Evolutionary conservation across 1,140 invertebrate genomes (phyloP).

Genomic region (Microplitis mediator): DNA sequence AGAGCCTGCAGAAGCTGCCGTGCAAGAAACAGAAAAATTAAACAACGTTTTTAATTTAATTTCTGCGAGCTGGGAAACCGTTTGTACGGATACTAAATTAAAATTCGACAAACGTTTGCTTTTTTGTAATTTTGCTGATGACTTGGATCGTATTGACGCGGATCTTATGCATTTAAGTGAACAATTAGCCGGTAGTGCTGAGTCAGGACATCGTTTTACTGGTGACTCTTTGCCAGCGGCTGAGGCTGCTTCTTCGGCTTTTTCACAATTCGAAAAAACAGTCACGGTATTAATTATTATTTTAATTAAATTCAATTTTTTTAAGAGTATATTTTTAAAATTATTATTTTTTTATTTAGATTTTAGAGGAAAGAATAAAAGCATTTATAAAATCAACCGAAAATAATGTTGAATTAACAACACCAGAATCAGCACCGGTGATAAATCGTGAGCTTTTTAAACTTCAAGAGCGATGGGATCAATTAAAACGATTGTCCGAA

Average conservation of each 20-base stretch:
- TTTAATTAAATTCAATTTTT: neutral
- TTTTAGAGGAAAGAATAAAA: slow-evolving; percentile 75
- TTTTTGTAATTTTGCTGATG: slow-evolving; percentile 73
- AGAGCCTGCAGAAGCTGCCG: slow-evolving; percentile 72
- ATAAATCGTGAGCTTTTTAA: slow-evolving; percentile 70
- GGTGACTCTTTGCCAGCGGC: slow-evolving; percentile 75
- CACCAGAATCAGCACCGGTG: slow-evolving; percentile 64
- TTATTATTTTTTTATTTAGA: slow-evolving; percentile 42
- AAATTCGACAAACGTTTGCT: slow-evolving; percentile 70
- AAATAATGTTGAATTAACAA: slow-evolving; percentile 63
- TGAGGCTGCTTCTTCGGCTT: slow-evolving; percentile 73
- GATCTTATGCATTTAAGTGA: slow-evolving; percentile 49
- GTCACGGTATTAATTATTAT: slow-evolving; percentile 68
- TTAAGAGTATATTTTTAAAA: too few relatives aligned
- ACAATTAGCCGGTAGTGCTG: slow-evolving; percentile 41
- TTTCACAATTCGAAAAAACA: slow-evolving; percentile 80
- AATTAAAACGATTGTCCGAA: slow-evolving; percentile 72
- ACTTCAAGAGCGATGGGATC: slow-evolving; percentile 75
- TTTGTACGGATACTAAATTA: slow-evolving; percentile 67
- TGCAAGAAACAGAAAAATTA: slow-evolving; percentile 74
- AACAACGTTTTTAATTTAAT: slow-evolving; percentile 66
- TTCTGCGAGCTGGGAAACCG: slow-evolving; percentile 65
- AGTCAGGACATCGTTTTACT: slow-evolving; percentile 34
- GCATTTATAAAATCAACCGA: slow-evolving; percentile 75
- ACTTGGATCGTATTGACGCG: slow-evolving; percentile 76